A percentile compares a stretch with the other conserved stretches of the same genome.
phyloP scores from a whole-genome alignment of 2,888 invertebrate genomes.

The Noctua comes region DNA sequence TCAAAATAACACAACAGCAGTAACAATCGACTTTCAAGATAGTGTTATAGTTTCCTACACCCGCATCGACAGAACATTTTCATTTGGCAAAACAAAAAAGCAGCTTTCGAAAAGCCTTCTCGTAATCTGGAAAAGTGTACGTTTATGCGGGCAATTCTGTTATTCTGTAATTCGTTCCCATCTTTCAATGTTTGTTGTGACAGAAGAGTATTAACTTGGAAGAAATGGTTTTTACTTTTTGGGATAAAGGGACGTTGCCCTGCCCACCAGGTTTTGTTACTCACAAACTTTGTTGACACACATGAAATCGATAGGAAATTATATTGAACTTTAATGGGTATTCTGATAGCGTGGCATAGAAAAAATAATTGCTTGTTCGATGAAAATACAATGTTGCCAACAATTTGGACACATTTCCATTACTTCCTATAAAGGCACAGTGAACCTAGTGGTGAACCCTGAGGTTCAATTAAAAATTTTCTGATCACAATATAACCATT shows the following conservation, averaged over 20 bases:
- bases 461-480: background rate
- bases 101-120: slow-evolving; percentile 51
- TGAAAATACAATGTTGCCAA: slow-evolving; percentile 7
- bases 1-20: slow-evolving; percentile 22
- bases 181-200: slow-evolving; percentile 17
- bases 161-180: slow-evolving; percentile 20
- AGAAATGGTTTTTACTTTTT: slow-evolving; percentile 28
- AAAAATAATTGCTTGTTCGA: slow-evolving; percentile 31
- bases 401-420: background rate
- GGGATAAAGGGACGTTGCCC: slow-evolving; percentile 6
- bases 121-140: slow-evolving; percentile 26
- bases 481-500: background rate
- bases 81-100: slow-evolving; percentile 37
- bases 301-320: slow-evolving; percentile 41
- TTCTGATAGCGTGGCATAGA: slow-evolving; percentile 27
- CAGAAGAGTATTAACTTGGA: slow-evolving; percentile 10
- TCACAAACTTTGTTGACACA: slow-evolving; percentile 35
- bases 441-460: slow-evolving; percentile 6
- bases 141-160: slow-evolving; percentile 51
- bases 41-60: slow-evolving; percentile 37
- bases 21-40: slow-evolving; percentile 29
- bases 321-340: slow-evolving; percentile 15
- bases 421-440: background rate
- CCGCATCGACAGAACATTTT: slow-evolving; percentile 51
- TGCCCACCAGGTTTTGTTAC: slow-evolving; percentile 4